These are phyloP conservation scores for Drosophila persimilis DNA, from an alignment of 1,140 invertebrate genomes.

Conservation along the genomic window DNA sequence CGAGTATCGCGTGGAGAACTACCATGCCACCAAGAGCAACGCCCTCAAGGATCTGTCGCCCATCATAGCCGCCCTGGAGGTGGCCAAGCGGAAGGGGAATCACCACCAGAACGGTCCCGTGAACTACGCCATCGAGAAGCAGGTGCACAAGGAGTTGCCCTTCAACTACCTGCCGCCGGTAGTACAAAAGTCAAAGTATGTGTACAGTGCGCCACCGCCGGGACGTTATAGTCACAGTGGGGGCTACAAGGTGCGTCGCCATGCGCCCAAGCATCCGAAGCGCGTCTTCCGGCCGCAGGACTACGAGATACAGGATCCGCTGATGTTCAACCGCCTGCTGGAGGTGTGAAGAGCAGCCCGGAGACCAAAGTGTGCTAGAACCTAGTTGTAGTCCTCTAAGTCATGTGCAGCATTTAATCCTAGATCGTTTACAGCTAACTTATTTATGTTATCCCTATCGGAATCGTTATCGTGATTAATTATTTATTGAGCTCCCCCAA, in stretches of 20 bases:
- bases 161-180: conserved; percentile 71
- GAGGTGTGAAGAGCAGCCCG: conserved; percentile 44
- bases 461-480: conserved; percentile 32
- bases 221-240: conserved; percentile 37
- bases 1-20: conserved; percentile 68
- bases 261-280: conserved; percentile 30
- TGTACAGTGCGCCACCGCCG: conserved; percentile 57
- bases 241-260: conserved; percentile 75
- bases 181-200: conserved; percentile 76
- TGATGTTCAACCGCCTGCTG: conserved; percentile 77
- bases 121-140: conserved; percentile 74
- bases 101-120: conserved; percentile 28
- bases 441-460: conserved; percentile 57
- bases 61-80: conserved; percentile 77
- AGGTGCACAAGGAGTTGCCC: conserved; percentile 64
- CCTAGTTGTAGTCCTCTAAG: conserved; percentile 66
- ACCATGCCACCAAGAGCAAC: conserved; percentile 66
- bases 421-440: conserved; percentile 55
- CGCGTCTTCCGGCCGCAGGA: conserved; percentile 59
- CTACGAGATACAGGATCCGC: conserved; percentile 72
- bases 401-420: conserved; percentile 73
- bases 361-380: conserved; percentile 13
- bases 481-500: conserved; percentile 49
- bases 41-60: conserved; percentile 73
- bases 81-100: conserved; percentile 65